Evolutionary conservation across 1,140 invertebrate genomes (phyloP).

Genomic region (Drosophila santomea): DNA sequence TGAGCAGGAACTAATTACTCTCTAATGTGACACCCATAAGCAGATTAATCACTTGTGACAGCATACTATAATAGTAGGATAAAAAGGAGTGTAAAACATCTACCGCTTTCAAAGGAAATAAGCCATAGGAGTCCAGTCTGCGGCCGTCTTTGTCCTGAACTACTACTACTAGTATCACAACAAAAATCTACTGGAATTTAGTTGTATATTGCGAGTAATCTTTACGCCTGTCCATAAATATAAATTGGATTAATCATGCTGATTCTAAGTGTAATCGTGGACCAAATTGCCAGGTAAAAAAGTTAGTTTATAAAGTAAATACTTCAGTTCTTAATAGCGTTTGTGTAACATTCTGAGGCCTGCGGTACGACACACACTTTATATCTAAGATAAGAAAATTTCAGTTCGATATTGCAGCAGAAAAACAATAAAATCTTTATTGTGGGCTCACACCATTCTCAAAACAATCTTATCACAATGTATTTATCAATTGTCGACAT

Average conservation of each 20-base stretch:
- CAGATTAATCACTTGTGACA: conserved; percentile 27
- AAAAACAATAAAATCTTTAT: conserved; percentile 1
- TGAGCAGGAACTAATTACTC: conserved; percentile 32
- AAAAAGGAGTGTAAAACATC: background rate
- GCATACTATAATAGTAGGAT: background rate
- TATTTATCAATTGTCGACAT: no score
- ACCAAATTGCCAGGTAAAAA: no score
- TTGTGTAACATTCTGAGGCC: no score
- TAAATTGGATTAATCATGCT: no score
- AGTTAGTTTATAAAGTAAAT: no score
- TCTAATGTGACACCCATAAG: conserved; percentile 16
- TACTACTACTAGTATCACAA: no score
- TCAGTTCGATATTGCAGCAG: background rate
- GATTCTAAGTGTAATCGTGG: no score
- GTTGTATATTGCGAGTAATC: no score
- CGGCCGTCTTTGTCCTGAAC: no score
- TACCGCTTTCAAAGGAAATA: background rate
- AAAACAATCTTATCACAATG: background rate
- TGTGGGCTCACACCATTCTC: background rate
- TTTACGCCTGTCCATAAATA: no score
- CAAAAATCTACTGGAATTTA: no score
- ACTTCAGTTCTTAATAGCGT: background rate
- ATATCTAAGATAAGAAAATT: background rate
- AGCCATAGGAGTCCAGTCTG: no score
- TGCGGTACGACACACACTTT: background rate